Evolutionary conservation across 2,113 vertebrate genomes (phyloP).

Genomic region (Rhizomys pruinosus): DNA sequence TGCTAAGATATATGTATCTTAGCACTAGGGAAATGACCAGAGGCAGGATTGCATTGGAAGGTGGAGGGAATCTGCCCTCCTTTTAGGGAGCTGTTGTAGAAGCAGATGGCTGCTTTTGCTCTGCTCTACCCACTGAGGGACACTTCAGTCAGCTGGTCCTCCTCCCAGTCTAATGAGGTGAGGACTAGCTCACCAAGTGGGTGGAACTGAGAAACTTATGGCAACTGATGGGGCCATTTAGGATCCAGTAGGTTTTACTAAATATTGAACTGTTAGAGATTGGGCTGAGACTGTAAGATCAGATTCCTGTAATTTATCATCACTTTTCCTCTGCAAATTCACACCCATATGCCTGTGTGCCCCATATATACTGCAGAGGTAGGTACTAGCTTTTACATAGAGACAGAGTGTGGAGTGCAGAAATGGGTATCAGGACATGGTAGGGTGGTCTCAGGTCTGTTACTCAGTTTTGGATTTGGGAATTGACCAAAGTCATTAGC

Average conservation of each 20-base stretch:
- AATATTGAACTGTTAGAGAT: constrained; percentile 36
- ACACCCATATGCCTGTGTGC: not conserved
- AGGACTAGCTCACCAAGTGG: not conserved
- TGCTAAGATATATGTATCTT: no score
- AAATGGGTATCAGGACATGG: not conserved
- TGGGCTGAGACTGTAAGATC: not conserved
- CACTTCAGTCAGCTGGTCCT: constrained; percentile 12
- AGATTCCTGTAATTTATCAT: not conserved
- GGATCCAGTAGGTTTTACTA: not conserved
- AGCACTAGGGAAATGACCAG: not conserved
- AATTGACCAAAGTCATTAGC: not conserved
- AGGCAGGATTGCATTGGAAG: not conserved
- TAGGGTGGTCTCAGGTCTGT: not conserved
- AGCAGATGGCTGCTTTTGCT: not conserved
- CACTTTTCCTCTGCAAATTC: not conserved
- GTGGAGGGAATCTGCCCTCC: not conserved
- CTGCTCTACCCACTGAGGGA: not conserved
- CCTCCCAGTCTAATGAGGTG: not conserved
- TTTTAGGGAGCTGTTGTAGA: not conserved
- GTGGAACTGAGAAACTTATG: constrained; percentile 15
- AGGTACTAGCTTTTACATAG: not conserved
- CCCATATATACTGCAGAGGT: rapidly evolving
- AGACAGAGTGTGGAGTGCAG: not conserved
- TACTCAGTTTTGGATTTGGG: not conserved
- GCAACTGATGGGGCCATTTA: not conserved